phyloP scores from a whole-genome alignment of 2,113 vertebrate genomes.

The Callocephalon fimbriatum region DNA sequence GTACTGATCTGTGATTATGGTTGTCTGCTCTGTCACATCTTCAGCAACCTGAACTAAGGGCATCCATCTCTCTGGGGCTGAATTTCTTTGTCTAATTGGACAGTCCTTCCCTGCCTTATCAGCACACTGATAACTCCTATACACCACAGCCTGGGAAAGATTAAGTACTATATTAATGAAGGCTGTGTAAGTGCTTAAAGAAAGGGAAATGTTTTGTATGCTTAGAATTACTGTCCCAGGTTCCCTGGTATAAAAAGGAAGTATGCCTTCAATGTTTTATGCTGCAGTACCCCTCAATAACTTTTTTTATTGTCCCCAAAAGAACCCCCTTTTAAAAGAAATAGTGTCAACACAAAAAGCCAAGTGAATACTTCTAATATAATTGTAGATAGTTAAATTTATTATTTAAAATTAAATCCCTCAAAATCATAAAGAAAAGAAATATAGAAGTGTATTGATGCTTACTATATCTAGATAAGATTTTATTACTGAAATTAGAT shows the following conservation, averaged over 20 bases:
- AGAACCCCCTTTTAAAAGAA: background rate
- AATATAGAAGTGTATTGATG: background rate
- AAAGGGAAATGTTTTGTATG: too few relatives aligned
- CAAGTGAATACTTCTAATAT: background rate
- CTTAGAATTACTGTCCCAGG: background rate
- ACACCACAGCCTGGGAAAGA: too few relatives aligned
- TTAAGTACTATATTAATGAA: too few relatives aligned
- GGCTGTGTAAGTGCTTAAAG: too few relatives aligned
- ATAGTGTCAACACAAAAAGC: background rate
- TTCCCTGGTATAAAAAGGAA: background rate
- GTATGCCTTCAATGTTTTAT: background rate
- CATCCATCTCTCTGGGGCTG: too few relatives aligned
- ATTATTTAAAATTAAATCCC: background rate
- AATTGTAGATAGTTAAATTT: background rate
- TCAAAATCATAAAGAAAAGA: background rate
- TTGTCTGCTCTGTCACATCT: too few relatives aligned
- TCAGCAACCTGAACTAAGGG: too few relatives aligned
- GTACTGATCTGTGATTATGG: too few relatives aligned
- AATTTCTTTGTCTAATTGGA: too few relatives aligned
- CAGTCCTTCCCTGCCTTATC: too few relatives aligned
- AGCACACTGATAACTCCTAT: too few relatives aligned
- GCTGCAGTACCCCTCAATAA: background rate
- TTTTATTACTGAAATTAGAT: background rate
- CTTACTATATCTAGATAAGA: background rate
- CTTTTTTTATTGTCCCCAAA: background rate